These are phyloP conservation scores for Caranx ignobilis DNA, from an alignment of 2,113 vertebrate species.

Conservation along the genomic window DNA sequence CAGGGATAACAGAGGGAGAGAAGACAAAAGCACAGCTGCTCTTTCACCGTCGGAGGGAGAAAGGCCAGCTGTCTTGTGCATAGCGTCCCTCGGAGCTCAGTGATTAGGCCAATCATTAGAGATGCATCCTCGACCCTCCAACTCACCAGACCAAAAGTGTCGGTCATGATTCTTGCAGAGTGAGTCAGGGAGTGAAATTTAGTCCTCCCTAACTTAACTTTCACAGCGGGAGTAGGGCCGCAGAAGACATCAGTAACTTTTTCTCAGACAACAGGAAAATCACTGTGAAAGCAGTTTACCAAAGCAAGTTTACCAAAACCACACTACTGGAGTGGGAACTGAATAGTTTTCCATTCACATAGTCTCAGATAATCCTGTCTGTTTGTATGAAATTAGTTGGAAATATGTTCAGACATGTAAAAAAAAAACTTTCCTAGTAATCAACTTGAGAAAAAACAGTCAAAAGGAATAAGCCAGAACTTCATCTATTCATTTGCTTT, in stretches of 20 bases:
- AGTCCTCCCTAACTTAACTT: neutral
- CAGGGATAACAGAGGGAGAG: slow-evolving; percentile 42
- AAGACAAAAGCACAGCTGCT: slow-evolving; percentile 84
- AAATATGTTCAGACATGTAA: neutral
- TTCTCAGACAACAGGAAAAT: neutral
- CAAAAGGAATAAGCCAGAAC: neutral
- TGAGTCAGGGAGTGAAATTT: neutral
- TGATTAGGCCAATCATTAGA: slow-evolving; percentile 37
- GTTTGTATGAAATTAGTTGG: neutral
- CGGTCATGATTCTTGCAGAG: neutral
- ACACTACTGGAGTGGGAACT: neutral
- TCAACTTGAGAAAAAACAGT: neutral
- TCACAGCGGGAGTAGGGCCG: neutral
- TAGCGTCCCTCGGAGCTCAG: slow-evolving; percentile 35
- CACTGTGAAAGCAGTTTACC: neutral
- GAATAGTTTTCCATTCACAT: neutral
- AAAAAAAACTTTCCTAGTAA: neutral
- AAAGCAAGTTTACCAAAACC: neutral
- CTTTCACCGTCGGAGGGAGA: slow-evolving; percentile 56
- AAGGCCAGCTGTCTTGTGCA: slow-evolving; percentile 60
- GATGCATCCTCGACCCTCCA: slow-evolving; percentile 28
- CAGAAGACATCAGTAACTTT: neutral
- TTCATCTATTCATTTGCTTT: no score
- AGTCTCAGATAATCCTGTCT: neutral
- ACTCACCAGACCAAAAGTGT: neutral